Conservation (phyloP, 2,888 invertebrate species). For the Melipona beecheii region DNA sequence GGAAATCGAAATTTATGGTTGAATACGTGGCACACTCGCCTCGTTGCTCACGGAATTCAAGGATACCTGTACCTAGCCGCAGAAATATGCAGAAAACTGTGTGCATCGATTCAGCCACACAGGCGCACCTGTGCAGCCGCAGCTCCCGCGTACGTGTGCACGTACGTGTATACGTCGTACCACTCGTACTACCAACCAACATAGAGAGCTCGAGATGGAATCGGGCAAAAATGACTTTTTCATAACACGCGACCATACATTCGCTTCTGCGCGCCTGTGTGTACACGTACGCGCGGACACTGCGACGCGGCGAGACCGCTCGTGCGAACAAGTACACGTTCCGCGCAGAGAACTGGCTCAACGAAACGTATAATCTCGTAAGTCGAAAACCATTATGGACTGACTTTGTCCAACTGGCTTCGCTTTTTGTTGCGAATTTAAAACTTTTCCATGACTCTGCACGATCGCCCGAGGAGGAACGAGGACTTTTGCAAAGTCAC, state of each 20-base stretch:
- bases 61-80: constrained; percentile 55
- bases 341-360: constrained; percentile 66
- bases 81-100: constrained; percentile 45
- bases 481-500: not conserved
- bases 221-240: constrained; percentile 66
- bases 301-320: not conserved
- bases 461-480: not conserved
- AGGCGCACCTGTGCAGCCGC: not conserved
- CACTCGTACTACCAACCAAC: too few relatives aligned
- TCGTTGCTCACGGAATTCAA: constrained; percentile 64
- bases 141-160: not conserved
- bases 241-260: constrained; percentile 40
- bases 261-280: not conserved
- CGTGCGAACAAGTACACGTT: constrained; percentile 12
- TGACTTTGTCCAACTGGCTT: constrained; percentile 32
- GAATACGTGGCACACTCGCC: constrained; percentile 45
- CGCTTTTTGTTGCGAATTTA: not conserved
- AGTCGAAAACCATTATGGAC: constrained; percentile 20
- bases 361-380: constrained; percentile 72
- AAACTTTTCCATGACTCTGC: not conserved
- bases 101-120: constrained; percentile 13
- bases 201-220: constrained; percentile 25
- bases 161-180: not conserved
- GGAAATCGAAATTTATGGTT: constrained; percentile 74
- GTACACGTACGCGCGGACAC: not conserved